Evolutionary conservation across 1,140 invertebrate genomes (phyloP).

Genomic region (Drosophila lacertosa): DNA sequence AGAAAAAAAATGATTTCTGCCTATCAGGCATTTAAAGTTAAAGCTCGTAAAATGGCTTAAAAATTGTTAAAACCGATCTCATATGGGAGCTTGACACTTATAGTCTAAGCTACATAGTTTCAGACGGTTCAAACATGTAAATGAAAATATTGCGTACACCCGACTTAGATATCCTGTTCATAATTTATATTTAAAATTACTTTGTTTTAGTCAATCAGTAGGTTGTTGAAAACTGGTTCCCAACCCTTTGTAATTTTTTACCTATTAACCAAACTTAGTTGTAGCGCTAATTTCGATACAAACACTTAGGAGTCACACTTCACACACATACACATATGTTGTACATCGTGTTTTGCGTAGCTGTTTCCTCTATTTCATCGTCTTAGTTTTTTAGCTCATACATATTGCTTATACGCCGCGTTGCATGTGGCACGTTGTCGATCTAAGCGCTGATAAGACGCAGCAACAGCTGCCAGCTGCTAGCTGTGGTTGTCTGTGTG

Average conservation of each 20-base stretch:
- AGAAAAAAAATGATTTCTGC: not conserved
- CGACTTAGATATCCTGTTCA: too few relatives aligned
- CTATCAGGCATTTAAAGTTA: too few relatives aligned
- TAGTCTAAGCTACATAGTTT: too few relatives aligned
- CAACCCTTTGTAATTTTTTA: too few relatives aligned
- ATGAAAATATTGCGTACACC: too few relatives aligned
- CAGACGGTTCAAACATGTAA: not conserved
- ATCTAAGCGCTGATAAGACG: constrained; percentile 51
- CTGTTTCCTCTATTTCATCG: constrained; percentile 3
- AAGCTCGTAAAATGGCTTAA: not conserved
- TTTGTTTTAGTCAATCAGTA: too few relatives aligned
- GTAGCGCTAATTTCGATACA: constrained; percentile 2
- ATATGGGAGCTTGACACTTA: too few relatives aligned
- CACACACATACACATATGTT: constrained; percentile 12
- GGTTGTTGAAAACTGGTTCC: too few relatives aligned
- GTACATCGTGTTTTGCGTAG: constrained; percentile 5
- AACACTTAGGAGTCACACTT: not conserved
- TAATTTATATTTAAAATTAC: too few relatives aligned
- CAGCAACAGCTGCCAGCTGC: constrained; percentile 48
- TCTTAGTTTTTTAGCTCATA: constrained; percentile 8
- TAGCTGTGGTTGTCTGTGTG: not conserved
- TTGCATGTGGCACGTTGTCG: constrained; percentile 48
- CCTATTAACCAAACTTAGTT: constrained; percentile 6
- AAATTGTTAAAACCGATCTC: not conserved
- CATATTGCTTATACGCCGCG: constrained; percentile 47